Conservation (phyloP, 1,140 invertebrate genomes). For the Myzus persicae region DNA sequence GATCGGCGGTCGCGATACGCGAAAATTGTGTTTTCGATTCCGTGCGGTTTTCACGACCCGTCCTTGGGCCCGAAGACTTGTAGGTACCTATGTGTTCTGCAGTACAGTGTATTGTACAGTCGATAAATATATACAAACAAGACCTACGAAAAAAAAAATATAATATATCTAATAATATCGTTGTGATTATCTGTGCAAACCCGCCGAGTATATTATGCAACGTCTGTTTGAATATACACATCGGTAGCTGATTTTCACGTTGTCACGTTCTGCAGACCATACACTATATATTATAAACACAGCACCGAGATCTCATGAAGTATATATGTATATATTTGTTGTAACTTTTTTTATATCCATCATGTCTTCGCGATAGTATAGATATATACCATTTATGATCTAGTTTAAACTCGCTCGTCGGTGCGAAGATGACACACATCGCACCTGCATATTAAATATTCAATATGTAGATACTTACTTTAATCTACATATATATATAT, state of each 20-base stretch:
- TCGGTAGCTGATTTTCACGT: slow-evolving; percentile 23
- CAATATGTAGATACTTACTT: background rate
- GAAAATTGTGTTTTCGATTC: slow-evolving; percentile 10
- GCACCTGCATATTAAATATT: background rate
- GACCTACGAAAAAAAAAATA: background rate
- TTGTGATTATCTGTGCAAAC: background rate
- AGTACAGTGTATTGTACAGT: no score
- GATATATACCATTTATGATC: background rate
- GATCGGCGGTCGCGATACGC: background rate
- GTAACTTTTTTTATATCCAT: background rate
- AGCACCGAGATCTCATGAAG: background rate
- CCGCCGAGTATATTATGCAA: background rate
- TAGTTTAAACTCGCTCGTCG: background rate
- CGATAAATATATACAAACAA: background rate
- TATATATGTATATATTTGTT: background rate
- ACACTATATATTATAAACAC: background rate
- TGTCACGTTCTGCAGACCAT: background rate
- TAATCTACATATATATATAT: background rate
- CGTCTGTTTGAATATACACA: background rate
- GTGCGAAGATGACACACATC: background rate
- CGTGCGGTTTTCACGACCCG: slow-evolving; percentile 29
- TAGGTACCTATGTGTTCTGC: background rate
- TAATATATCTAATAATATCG: background rate
- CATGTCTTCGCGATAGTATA: background rate
- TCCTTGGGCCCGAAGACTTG: background rate